These are phyloP conservation scores for Spinus olivaceus DNA, from an alignment of 2,797 vertebrate species.

Conservation along the genomic window DNA sequence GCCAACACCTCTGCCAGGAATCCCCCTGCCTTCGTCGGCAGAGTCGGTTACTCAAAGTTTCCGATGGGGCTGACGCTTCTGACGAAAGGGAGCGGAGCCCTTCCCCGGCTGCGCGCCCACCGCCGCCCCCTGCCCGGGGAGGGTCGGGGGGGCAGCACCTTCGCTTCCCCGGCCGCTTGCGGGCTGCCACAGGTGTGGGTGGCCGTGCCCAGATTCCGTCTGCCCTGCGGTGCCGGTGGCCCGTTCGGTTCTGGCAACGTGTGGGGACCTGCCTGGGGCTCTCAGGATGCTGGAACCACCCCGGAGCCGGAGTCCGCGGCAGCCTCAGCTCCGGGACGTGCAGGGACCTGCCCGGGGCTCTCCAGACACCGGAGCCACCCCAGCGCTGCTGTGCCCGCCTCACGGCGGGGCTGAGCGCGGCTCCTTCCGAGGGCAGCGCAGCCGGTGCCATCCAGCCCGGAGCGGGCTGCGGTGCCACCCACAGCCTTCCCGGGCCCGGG, in stretches of 20 bases:
- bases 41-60: background rate
- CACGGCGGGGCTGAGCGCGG: background rate
- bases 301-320: too few species aligned
- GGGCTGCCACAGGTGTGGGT: fast-evolving
- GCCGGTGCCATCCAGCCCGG: fast-evolving
- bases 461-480: background rate
- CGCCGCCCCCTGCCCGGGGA: background rate
- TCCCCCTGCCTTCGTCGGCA: background rate
- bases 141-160: background rate
- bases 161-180: fast-evolving
- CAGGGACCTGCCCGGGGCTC: background rate
- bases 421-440: fast-evolving
- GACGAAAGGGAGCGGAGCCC: background rate
- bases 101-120: background rate
- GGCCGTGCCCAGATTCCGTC: background rate
- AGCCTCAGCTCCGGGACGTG: background rate
- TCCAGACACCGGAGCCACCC: background rate
- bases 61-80: background rate
- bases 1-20: conserved; percentile 10
- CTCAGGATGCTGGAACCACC: too few species aligned
- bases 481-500: background rate
- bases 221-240: fast-evolving
- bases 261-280: background rate
- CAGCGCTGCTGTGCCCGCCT: fast-evolving
- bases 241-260: fast-evolving